phyloP scores from a whole-genome alignment of 2,113 vertebrate genomes.

The Circaetus cinerascens region DNA sequence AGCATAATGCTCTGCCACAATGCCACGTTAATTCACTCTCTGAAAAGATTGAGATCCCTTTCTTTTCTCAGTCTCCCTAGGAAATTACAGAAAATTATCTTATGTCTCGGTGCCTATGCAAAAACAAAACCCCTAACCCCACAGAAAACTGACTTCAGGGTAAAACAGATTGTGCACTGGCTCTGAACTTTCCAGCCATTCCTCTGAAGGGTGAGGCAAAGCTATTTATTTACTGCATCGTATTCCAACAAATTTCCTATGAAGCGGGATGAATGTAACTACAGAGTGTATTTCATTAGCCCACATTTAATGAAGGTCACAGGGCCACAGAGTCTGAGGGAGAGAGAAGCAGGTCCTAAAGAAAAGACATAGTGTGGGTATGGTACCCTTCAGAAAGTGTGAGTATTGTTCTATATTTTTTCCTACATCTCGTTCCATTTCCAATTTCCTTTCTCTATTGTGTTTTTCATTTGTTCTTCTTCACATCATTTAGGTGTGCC shows the following conservation, averaged over 20 bases:
- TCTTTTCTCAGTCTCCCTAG: background rate
- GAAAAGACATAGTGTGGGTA: background rate
- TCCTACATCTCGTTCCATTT: background rate
- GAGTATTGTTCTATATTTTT: background rate
- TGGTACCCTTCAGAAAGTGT: background rate
- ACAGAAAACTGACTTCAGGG: background rate
- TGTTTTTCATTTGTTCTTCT: background rate
- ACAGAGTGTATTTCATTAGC: background rate
- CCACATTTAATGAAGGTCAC: background rate
- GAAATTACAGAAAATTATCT: background rate
- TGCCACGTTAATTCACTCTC: background rate
- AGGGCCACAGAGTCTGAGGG: background rate
- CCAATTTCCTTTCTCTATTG: background rate
- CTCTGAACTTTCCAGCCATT: background rate
- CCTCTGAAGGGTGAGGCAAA: background rate
- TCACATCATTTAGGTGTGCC: background rate
- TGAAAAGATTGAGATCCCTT: background rate
- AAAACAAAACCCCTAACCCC: background rate
- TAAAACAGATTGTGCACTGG: background rate
- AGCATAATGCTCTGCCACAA: background rate
- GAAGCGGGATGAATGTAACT: background rate
- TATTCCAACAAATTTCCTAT: background rate
- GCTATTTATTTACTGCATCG: background rate
- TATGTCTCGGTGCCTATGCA: background rate
- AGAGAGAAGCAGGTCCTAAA: background rate